Evolutionary conservation across 1,140 invertebrate species (phyloP), one percentile per base, ranked within the genome.

Genomic region (Trichonephila inaurata): DNA sequence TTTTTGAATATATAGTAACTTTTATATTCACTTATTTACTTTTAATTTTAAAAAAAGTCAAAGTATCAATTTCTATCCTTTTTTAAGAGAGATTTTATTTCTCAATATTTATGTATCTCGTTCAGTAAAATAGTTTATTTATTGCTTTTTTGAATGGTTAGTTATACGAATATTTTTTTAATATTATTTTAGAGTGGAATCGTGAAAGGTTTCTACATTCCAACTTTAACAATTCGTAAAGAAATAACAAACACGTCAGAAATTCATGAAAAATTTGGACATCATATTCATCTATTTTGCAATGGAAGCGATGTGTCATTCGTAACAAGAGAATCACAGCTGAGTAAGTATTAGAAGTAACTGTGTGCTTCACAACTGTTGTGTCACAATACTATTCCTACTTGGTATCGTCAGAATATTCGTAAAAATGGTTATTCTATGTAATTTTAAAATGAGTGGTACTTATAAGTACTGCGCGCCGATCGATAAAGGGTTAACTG

Each of bases 161-260:
- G 14, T 16, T 62, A 21, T 3, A 24, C n/a, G 21, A 21, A 83
- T 2, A 21, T 18, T 83, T 51, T n/a, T 60, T 14, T 12, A 0
- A n/a, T 85, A 16, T 60, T 24, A 16, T 69, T 85, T 92, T 44
- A 92, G 90, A 85, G 51, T 66, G 90, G 81, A 44, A 85, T 92
- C 18, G 77, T 92, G 60, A 83, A 58, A 92, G 90, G 82, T 33
- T 92, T 85, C n/a, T 92, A 92, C n/a, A 92, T 92, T n/a, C 90
- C 90, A 64, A 92, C 90, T 44, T 85, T 92, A 18, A 82, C 21
- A 1, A 92, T 92, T 69, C 28, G 61, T 21, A 51, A 58, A 85
- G 90, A 92, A 51, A 66, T 92, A n/a, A 61, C 44, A 18, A 64
- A 81, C 40, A 19, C 60, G 1, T 58, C 24, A 64, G 51, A 83